Base-by-base conservation (phyloP, 2,113 vertebrate genomes). In the Illadopsis cleaveri region DNA sequence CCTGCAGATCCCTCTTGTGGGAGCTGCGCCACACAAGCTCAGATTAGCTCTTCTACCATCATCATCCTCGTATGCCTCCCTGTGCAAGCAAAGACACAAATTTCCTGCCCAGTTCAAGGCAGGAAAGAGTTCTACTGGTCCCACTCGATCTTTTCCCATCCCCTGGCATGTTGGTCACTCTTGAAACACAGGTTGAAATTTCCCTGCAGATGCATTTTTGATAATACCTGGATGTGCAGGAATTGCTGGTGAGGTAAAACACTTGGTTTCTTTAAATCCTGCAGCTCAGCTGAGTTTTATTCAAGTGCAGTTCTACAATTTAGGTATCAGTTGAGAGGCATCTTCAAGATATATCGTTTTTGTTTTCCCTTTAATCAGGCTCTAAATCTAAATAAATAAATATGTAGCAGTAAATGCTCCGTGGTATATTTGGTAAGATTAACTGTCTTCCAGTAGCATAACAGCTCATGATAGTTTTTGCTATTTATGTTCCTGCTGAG, bases 341-440 rank as follows among this genome's bases (percentile, higher is more conserved):
- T 79, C 65, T 87, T 79, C 71, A 85, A 56, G 57, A 71, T 87
- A 19, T 1, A 86, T 82, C 0, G 0, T 3, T 81, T 96, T 88
- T 90, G 51, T 87, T 83, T 93, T 77, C 68, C 64, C 37, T 83
- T 95, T 89, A 92, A 93, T 93, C 73, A 61, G 3, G 5, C 38
- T 93, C 66, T 85, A 87, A 95, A 94, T 93, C 70, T 90, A 93
- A 96, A 96, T 96, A 97, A 94, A 94, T 89, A 91, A 86, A 91
- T 95, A 90, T 28, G 44, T 69, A 91, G 50, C 81, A 69, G 86
- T 93, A 91, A 96, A 80, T 80, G 89, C 86, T 94, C 51, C 28
- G 8, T 86, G 70, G 89, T 91, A 54, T 95, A 70, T 85, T 93
- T 87, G 78, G 51, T 90, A 56, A 94, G 92, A 95, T 95, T 85